Conservation (phyloP, 2,113 vertebrate species). For the Mohoua ochrocephala region DNA sequence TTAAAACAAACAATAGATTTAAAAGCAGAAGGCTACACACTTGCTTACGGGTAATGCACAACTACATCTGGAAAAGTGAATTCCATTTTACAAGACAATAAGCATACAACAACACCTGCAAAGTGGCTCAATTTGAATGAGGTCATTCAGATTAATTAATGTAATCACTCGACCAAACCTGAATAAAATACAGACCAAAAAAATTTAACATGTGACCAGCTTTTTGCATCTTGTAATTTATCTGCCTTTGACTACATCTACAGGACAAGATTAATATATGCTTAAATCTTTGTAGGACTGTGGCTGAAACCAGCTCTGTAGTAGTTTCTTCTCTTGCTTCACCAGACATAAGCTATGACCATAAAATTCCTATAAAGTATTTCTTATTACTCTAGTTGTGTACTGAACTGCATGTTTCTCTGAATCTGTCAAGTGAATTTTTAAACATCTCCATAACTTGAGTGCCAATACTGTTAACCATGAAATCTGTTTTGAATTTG, state of each 20-base stretch:
- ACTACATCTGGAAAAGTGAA: neutral
- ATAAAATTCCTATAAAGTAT: neutral
- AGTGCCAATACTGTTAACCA: conserved; percentile 44
- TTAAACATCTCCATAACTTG: conserved; percentile 64
- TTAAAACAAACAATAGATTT: neutral
- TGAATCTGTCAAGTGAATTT: conserved; percentile 43
- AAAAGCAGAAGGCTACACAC: neutral
- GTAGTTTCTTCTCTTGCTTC: neutral
- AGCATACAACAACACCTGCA: neutral
- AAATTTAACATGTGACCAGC: neutral
- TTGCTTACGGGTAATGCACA: neutral
- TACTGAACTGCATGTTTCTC: neutral
- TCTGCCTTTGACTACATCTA: neutral
- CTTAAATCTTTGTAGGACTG: neutral
- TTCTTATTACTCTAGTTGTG: neutral
- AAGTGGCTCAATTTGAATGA: neutral
- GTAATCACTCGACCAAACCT: neutral
- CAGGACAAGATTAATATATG: neutral
- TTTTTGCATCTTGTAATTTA: neutral
- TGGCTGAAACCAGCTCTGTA: neutral
- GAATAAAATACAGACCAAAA: neutral
- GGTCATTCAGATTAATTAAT: neutral
- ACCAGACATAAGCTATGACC: neutral
- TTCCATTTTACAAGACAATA: neutral
- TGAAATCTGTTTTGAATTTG: conserved; percentile 69